Conservation (phyloP, 1,140 invertebrate species). For the Drosophila punjabiensis region DNA sequence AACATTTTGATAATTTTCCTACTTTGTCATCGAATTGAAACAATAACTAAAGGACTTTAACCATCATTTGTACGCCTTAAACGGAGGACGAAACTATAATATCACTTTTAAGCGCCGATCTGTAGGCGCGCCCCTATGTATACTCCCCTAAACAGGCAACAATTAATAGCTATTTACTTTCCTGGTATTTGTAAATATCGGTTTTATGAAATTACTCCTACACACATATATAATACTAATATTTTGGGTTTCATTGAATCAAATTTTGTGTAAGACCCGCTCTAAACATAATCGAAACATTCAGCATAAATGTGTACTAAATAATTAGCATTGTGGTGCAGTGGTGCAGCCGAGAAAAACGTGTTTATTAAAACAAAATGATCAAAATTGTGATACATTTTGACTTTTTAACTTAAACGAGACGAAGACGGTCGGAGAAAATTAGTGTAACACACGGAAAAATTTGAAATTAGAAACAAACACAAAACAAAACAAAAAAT, state of each 20-base stretch:
- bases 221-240: conserved; percentile 23
- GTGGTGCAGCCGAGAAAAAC: conserved; percentile 34
- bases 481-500: background rate
- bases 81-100: conserved; percentile 11
- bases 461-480: conserved; percentile 30
- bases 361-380: conserved; percentile 59
- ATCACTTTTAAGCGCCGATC: conserved; percentile 31
- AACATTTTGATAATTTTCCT: conserved; percentile 22
- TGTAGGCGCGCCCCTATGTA: conserved; percentile 17
- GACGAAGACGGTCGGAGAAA: conserved; percentile 48
- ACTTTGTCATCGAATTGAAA: conserved; percentile 22
- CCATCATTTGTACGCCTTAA: background rate
- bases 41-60: conserved; percentile 11
- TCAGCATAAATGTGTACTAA: conserved; percentile 58
- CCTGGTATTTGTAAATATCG: conserved; percentile 82
- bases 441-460: conserved; percentile 28
- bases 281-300: conserved; percentile 42
- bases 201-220: conserved; percentile 36
- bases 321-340: conserved; percentile 50
- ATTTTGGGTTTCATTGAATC: conserved; percentile 54
- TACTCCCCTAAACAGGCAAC: conserved; percentile 23
- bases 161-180: conserved; percentile 32
- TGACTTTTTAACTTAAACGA: conserved; percentile 60
- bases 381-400: conserved; percentile 83
- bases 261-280: conserved; percentile 51